Conservation (phyloP, 2,113 vertebrate species). For the Jacana jacana region DNA sequence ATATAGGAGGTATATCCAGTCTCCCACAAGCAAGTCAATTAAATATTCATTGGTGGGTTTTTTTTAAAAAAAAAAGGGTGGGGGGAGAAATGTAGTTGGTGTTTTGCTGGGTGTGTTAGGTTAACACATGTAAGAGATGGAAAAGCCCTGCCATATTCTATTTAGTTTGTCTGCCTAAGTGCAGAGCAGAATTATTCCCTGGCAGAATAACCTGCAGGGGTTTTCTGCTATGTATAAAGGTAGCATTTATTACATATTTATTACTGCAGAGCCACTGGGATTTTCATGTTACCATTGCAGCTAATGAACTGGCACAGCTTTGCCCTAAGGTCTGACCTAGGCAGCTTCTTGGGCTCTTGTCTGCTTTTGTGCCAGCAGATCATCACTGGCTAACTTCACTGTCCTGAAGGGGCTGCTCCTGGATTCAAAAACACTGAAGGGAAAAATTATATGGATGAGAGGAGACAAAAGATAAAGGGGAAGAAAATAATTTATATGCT, state of each 20-base stretch:
- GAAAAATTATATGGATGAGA: neutral
- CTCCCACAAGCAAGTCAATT: neutral
- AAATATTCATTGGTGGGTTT: neutral
- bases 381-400: neutral
- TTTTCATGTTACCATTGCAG: neutral
- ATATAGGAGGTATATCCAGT: neutral
- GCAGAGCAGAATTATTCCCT: neutral
- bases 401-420: neutral
- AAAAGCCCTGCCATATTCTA: neutral
- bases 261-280: slow-evolving; percentile 1
- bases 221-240: neutral
- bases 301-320: neutral
- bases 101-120: neutral
- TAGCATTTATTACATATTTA: slow-evolving; percentile 29
- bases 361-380: neutral
- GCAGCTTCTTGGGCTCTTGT: neutral
- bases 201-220: neutral
- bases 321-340: slow-evolving; percentile 15
- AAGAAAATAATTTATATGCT: neutral
- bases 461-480: neutral
- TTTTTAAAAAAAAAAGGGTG: neutral
- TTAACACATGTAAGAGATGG: neutral
- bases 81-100: neutral
- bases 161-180: neutral
- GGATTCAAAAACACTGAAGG: neutral